Evolutionary conservation across 2,888 invertebrate species (phyloP).

Genomic region (Aelia acuminata): DNA sequence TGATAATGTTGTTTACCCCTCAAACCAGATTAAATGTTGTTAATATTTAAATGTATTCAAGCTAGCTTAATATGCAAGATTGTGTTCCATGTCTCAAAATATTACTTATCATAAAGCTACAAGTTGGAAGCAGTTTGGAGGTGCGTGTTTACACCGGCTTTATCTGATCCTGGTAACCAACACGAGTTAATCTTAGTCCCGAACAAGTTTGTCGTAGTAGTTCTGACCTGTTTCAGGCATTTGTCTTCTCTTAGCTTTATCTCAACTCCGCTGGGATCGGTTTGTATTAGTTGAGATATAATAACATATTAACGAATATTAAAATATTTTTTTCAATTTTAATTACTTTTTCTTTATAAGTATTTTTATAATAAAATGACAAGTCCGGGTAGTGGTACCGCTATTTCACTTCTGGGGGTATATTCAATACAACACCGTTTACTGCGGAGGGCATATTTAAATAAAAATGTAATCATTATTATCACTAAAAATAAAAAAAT

Average conservation of each 20-base stretch:
- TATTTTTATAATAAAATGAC: too few species aligned
- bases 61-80: not conserved
- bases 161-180: not conserved
- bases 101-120: slow-evolving; percentile 1
- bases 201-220: not conserved
- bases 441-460: too few species aligned
- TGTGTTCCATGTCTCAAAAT: not conserved
- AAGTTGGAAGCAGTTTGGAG: not conserved
- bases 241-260: not conserved
- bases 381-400: too few species aligned
- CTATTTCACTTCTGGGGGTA: too few species aligned
- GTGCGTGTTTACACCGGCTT: not conserved
- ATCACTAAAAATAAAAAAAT: too few species aligned
- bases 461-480: too few species aligned
- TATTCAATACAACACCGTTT: too few species aligned
- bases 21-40: not conserved
- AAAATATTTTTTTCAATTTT: too few species aligned
- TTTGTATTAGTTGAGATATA: not conserved
- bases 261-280: not conserved
- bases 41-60: not conserved
- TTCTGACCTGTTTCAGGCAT: not conserved
- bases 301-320: too few species aligned
- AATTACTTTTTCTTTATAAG: too few species aligned
- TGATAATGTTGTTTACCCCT: too few species aligned
- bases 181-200: slow-evolving; percentile 5